These are phyloP conservation scores for Elachura formosa DNA, from an alignment of 2,113 vertebrate species.

Conservation along the genomic window DNA sequence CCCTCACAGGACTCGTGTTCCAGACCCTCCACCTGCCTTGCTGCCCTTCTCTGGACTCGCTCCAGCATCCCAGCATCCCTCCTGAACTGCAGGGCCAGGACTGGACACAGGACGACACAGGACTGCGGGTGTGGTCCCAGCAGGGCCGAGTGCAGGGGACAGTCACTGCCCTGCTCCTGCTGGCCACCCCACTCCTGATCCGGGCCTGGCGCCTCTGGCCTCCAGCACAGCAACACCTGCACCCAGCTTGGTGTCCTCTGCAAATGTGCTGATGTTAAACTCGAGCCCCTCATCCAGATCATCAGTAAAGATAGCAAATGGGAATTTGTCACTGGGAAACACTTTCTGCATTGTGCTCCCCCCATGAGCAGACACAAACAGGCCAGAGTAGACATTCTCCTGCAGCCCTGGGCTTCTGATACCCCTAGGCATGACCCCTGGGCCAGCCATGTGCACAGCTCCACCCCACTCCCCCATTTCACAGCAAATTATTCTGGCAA, in stretches of 20 bases:
- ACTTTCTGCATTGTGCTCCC: not conserved
- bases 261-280: not conserved
- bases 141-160: not conserved
- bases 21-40: not conserved
- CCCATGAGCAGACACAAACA: fast-evolving
- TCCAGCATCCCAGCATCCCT: not conserved
- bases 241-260: not conserved
- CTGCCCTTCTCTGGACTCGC: not conserved
- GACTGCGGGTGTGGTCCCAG: not conserved
- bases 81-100: not conserved
- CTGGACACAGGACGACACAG: not conserved
- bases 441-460: not conserved
- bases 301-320: not conserved
- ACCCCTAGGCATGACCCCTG: not conserved
- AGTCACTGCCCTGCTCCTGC: not conserved
- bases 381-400: not conserved
- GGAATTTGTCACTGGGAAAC: not conserved
- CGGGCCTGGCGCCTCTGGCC: not conserved
- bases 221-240: not conserved
- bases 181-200: not conserved
- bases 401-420: not conserved
- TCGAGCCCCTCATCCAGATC: not conserved
- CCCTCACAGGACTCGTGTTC: not conserved
- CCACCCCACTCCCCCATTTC: not conserved
- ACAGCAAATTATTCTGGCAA: not conserved